Evolutionary conservation across 2,888 invertebrate species (phyloP), one percentile per base, ranked within the genome.

Genomic region (Bruchidius siliquastri): DNA sequence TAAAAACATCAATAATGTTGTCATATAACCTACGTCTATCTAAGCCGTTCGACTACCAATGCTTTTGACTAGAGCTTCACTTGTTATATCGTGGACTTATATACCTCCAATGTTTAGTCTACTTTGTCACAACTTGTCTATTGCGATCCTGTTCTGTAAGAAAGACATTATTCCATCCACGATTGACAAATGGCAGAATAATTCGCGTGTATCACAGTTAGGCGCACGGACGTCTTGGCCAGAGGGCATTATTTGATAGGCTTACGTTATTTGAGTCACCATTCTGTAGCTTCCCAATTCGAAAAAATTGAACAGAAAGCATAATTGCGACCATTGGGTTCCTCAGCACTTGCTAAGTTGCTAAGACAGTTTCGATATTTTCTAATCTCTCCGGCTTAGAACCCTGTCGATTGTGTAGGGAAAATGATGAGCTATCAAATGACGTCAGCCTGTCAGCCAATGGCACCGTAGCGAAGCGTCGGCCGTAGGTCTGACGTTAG

Each of bases 221-320:
- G 74, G 80, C 80, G 80, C 82, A 81, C 81, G 78, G 72, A 79
- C 79, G 77, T 79, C 49, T 3, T 49, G 49, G 18, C 49, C 49
- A 49, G 18, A 49, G 49, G 49, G 3, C 49, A 13, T 49, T 49
- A 49, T 49, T 49, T 49, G 49, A 49, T 18, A 49, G 18, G 49
- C 49, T 1, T 18, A 49, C 49, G 49, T 49, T 13, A 49, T 49
- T 49, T 49, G 49, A 49, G 13, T 13, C 13, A 8, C 8, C 26
- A 26, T 4, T 26, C 26, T 26, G 26, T 26, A 26, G 8, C 8
- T 26, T 26, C 8, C 26, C 3, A 26, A 26, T 26, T 26, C 26
- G 26, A 26, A 4, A 26, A 26, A 26, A 26, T 26, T 8, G 26
- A 8, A 26, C 26, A 26, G 3, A 26, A 26, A 4, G 2, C 8